Base-by-base conservation (phyloP, 2,797 vertebrate species). In the Enteromius radiatus region DNA sequence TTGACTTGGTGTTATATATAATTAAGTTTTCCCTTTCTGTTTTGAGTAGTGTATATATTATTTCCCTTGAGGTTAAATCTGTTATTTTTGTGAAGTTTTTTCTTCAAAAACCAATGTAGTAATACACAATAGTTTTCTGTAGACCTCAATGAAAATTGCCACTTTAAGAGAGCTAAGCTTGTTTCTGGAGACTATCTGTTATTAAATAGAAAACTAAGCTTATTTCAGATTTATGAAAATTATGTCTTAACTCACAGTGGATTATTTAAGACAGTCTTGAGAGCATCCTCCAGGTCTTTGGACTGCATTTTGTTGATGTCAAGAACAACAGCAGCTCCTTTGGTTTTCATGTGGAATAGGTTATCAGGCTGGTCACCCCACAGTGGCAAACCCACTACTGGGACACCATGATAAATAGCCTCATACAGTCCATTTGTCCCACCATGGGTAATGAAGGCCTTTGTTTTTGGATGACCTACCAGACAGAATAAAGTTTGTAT, bases 351-450 rank as follows among this genome's bases (percentile, higher is more conserved):
- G 11, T 84, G 76, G 56, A 56, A 4, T 7, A 80, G 21, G 84
- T 98, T 97, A 85, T 95, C 93, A 0, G 90, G 89, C 88, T 97
- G 96, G 79, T 97, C 96, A 0, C 70, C 94, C 63, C 96, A 96
- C 81, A 97, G 90, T 2, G 96, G 96, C 3, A 97, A 63, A 1
- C 96, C 96, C 14, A 98, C 94, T 91, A 97, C 87, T 0, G 96
- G 96, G 52, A 97, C 83, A 0, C 92, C 95, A 0, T 98, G 96
- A 85, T 96, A 96, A 81, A 98, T 95, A 0, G 96, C 96, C 91
- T 98, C 96, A n/a, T 97, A 98, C 47, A 97, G 90, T 1, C 96
- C 94, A 11, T 97, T 98, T 0, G 93, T 95, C 41, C 97, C 96
- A 11, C 93, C 93, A 2, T 93, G 93, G 1, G 90, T 89, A 63